A percentile compares a stretch with the other conserved stretches of the same genome.
Conservation (phyloP, 1,140 invertebrate genomes). For the Aphis craccivora region DNA sequence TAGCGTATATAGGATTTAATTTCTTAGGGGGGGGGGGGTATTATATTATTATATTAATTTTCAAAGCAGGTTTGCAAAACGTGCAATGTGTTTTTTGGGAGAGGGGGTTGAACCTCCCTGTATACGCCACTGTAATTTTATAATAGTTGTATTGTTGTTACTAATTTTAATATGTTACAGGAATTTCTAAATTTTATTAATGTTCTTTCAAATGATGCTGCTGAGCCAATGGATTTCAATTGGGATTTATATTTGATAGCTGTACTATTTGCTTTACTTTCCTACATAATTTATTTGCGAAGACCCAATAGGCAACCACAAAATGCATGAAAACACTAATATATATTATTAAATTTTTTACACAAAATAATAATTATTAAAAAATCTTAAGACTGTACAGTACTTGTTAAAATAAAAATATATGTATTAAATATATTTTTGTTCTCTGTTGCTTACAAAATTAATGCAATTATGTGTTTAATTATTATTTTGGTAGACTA, state of each 20-base stretch:
- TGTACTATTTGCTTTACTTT: conserved; percentile 80
- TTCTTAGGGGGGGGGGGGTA: too few species aligned
- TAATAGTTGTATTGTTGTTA: background rate
- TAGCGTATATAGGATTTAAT: too few species aligned
- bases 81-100: too few species aligned
- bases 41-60: too few species aligned
- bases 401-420: conserved; percentile 29
- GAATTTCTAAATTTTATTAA: conserved; percentile 17
- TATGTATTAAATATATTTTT: background rate
- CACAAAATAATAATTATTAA: background rate
- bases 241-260: conserved; percentile 96
- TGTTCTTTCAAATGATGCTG: conserved; percentile 37
- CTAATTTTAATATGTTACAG: conserved; percentile 16
- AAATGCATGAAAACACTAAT: conserved; percentile 20
- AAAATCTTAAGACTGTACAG: conserved; percentile 51
- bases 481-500: background rate
- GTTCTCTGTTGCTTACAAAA: background rate
- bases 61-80: too few species aligned
- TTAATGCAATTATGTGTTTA: background rate
- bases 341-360: background rate
- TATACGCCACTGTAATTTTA: background rate
- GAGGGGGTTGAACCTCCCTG: too few species aligned
- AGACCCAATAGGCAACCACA: conserved; percentile 52
- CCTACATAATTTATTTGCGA: conserved; percentile 74
- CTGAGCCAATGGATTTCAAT: conserved; percentile 75